These are phyloP conservation scores for Cyrtodaria siliqua DNA, from an alignment of 2,888 invertebrate species.

Conservation along the genomic window DNA sequence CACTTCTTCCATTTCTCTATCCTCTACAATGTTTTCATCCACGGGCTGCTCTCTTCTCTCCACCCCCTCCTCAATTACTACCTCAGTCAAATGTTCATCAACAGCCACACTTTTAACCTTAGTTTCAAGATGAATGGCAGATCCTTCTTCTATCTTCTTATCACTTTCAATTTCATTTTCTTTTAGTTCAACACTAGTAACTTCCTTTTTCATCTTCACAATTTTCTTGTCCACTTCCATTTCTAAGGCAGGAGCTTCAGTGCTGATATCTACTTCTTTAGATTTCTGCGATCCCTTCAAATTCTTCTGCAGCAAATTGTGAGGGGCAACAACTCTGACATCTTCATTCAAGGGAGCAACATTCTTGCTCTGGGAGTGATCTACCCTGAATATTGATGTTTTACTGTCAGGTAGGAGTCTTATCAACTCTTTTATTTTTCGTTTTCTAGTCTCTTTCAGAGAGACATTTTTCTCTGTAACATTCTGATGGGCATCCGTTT, in stretches of 20 bases:
- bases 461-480: slow-evolving; percentile 36
- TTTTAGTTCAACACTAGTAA: slow-evolving; percentile 2
- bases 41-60: background rate
- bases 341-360: background rate
- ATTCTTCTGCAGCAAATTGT: too few species aligned
- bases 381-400: slow-evolving; percentile 40
- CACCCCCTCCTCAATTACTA: slow-evolving; percentile 4
- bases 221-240: background rate
- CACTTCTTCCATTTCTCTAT: slow-evolving; percentile 38
- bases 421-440: slow-evolving; percentile 62
- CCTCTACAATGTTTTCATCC: slow-evolving; percentile 22
- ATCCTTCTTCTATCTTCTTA: slow-evolving; percentile 4
- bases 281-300: background rate
- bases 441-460: slow-evolving; percentile 51
- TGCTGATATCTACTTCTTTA: background rate
- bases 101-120: background rate
- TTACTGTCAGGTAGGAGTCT: slow-evolving; percentile 54
- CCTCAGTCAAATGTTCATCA: background rate
- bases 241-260: background rate
- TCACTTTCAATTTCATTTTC: background rate
- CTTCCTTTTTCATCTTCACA: background rate
- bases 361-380: slow-evolving; percentile 7
- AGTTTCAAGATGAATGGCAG: slow-evolving; percentile 28
- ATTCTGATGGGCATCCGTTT: slow-evolving; percentile 12
- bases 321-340: background rate